Evolutionary conservation across 1,140 invertebrate species (phyloP).

Genomic region (Rhagoletis zephyria): DNA sequence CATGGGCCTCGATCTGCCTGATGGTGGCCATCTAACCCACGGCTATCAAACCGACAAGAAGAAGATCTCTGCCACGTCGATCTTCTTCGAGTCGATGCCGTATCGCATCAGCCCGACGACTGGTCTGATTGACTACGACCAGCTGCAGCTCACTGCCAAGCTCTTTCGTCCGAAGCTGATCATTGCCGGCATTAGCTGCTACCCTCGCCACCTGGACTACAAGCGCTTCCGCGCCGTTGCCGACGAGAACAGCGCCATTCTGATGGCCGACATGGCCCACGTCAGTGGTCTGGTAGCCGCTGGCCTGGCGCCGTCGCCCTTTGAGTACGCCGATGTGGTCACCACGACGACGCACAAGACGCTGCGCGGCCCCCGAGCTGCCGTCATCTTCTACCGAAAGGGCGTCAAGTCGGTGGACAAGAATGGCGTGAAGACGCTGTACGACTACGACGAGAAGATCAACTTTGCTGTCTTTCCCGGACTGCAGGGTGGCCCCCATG

Average conservation of each 20-base stretch:
- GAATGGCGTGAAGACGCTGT: slow-evolving; percentile 86
- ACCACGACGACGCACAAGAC: slow-evolving; percentile 97
- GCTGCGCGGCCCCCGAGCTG: slow-evolving; percentile 90
- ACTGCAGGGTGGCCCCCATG: slow-evolving; percentile 93
- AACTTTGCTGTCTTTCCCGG: slow-evolving; percentile 96
- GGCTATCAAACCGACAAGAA: slow-evolving; percentile 92
- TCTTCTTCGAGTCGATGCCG: slow-evolving; percentile 98
- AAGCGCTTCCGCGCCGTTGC: slow-evolving; percentile 91
- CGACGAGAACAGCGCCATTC: slow-evolving; percentile 86
- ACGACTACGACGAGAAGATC: slow-evolving; percentile 90
- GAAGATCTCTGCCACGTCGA: slow-evolving; percentile 96
- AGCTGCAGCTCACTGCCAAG: slow-evolving; percentile 85
- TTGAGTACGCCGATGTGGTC: slow-evolving; percentile 94
- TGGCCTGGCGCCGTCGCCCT: slow-evolving; percentile 89
- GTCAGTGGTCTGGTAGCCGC: slow-evolving; percentile 93
- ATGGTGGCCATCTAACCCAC: slow-evolving; percentile 97
- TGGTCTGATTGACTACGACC: slow-evolving; percentile 95
- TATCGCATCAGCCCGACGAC: slow-evolving; percentile 92
- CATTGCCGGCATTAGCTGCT: slow-evolving; percentile 94
- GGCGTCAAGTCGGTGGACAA: slow-evolving; percentile 83
- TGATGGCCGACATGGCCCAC: slow-evolving; percentile 97
- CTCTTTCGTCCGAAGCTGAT: slow-evolving; percentile 95
- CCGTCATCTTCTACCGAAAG: slow-evolving; percentile 92
- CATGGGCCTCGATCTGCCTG: slow-evolving; percentile 96
- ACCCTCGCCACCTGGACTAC: slow-evolving; percentile 89